Evolutionary conservation across 2,113 vertebrate species (phyloP), one percentile per base, ranked within the genome.

Genomic region (Picathartes gymnocephalus): DNA sequence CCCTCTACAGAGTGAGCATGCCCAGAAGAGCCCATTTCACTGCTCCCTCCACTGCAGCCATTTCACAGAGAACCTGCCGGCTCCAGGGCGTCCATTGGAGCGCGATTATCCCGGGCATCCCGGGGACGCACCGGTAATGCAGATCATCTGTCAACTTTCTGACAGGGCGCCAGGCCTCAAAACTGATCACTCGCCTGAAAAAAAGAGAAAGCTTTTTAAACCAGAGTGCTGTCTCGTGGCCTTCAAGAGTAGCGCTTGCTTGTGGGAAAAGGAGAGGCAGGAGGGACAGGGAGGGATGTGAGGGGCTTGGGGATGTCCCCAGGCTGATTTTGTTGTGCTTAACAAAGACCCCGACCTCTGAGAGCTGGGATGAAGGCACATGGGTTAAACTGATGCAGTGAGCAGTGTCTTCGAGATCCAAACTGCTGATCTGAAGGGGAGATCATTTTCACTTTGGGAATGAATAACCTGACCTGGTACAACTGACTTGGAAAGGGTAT

Each of bases 21-120:
- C 97, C 94, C 96, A 96, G 94, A 96, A 96, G 97, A 97, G 94
- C 97, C 97, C 97, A 98, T 98, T 98, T 97, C 97, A 97, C 95
- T 96, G 86, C 77, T 95, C 93, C 94, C 95, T 97, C 93, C 95
- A 97, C 97, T 93, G 97, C 96, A 96, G 97, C 97, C 97, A 98
- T 98, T 97, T 98, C 97, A 96, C 91, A 97, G 92, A 96, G 92
- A 96, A 94, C 92, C 89, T 97, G 96, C 95, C 95, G 93, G 88
- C 94, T 95, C 86, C 82, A 89, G 92, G 96, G 92, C 68, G 73
- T 89, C 96, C 96, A 96, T 94, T 95, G 95, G 95, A 96, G 94
- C 95, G n/a, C 81, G 91, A 87, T 93, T 92, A 95, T 89, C 93
- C 94, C 81, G 80, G 86, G 90, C 93, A 91, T 89, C 95, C 90